These are phyloP conservation scores for Aurelia aurita DNA, from an alignment of 30 jellyfish, hydroid and myxozoan species.

Conservation along the genomic window DNA sequence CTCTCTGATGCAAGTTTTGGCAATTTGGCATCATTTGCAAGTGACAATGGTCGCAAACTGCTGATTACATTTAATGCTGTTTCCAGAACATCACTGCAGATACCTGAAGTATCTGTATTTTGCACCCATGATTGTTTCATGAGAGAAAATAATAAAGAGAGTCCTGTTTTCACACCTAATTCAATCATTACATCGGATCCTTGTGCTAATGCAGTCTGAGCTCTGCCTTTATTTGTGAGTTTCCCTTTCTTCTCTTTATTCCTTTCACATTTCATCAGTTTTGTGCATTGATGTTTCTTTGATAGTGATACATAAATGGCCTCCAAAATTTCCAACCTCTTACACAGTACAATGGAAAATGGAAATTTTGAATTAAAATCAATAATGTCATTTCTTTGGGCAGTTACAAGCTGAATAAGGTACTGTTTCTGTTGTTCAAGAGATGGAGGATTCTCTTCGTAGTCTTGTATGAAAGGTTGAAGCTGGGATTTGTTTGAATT, in stretches of 20 bases:
- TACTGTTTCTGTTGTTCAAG: conserved; percentile 25
- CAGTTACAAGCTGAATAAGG: conserved; percentile 33
- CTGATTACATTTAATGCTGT: conserved; percentile 63
- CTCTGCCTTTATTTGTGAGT: background rate
- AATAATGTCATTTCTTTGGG: conserved; percentile 20
- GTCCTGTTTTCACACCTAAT: conserved; percentile 86
- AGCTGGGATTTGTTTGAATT: background rate
- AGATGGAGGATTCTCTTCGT: conserved; percentile 75
- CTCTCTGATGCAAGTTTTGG: conserved; percentile 83
- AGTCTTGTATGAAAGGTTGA: conserved; percentile 59
- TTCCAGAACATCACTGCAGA: conserved; percentile 78
- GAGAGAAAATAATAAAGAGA: conserved; percentile 77
- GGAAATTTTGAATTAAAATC: conserved; percentile 67
- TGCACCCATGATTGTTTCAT: conserved; percentile 87
- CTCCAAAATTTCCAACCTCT: conserved; percentile 59
- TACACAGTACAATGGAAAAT: conserved; percentile 60
- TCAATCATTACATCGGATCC: conserved; percentile 80
- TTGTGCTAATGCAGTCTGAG: conserved; percentile 2
- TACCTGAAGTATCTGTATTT: conserved; percentile 34
- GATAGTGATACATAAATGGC: conserved; percentile 53
- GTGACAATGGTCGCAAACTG: conserved; percentile 88
- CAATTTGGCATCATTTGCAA: conserved; percentile 70
- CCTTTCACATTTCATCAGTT: conserved; percentile 1
- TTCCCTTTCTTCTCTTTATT: conserved; percentile 17
- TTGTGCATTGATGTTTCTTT: conserved; percentile 59